Base-by-base conservation (phyloP, 2,113 vertebrate species). In the Bathybates hornii region DNA sequence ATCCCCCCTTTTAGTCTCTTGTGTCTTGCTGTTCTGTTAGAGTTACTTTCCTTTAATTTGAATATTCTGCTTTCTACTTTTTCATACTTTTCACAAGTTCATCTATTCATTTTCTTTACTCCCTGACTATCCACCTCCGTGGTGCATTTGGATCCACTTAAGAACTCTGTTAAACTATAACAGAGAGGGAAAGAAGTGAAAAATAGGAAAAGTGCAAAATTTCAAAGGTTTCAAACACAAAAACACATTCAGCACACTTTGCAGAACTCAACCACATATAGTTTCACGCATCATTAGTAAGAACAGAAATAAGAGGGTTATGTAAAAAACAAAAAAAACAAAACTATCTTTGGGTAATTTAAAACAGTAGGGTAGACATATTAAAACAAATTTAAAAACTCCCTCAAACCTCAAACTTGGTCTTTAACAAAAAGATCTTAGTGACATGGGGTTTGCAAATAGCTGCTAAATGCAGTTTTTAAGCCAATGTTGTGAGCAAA, bases 391-490 rank as follows among this genome's bases (percentile, higher is more conserved):
- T 76, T 29, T 11, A 32, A 76, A 48, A 73, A 45, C 12, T 16
- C 38, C 68, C 68, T 73, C 43, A 38, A n/a, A 13, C 61, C 61
- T 66, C 36, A 78, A 78, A 32, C 9, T 78, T 9, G 45, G 27
- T 32, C 16, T 13, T 32, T 50, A 32, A 78, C 27, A 78, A 50
- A 48, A 78, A 32, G 45, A 17, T 6, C 24, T 19, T 12, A 32
- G 17, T 52, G 45, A 52, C 1, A 76, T 29, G 14, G 14, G 0
- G 0, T 76, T 76, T 76, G 68, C 68, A 19, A 29, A 73, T 27
- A 73, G 68, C 21, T 73, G 38, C 68, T 45, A 27, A 45, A 73
- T 3, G 21, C 6, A 8, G 73, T 78, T 78, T 78, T 32, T 8
- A 32, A 78, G 73, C 27, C 45, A 78, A 13, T 34, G 29, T 34